phyloP scores from a whole-genome alignment of 2,888 invertebrate genomes.

The Drosophila dives region DNA sequence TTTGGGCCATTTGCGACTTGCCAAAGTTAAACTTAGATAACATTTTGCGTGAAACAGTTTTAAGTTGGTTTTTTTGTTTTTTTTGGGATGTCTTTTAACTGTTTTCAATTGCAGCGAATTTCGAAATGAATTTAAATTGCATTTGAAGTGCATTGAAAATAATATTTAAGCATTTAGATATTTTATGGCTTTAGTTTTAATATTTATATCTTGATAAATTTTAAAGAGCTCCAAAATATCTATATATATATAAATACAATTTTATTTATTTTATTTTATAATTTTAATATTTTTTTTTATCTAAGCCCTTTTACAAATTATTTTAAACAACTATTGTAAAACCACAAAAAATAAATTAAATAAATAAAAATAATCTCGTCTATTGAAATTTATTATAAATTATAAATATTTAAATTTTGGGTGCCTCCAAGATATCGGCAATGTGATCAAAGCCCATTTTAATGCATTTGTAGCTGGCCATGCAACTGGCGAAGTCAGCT shows the following conservation, averaged over 20 bases:
- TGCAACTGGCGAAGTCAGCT: slow-evolving; percentile 87
- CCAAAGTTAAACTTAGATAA: slow-evolving; percentile 1
- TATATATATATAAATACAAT: not conserved
- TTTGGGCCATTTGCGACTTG: not conserved
- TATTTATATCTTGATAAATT: not conserved
- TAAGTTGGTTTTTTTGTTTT: not conserved
- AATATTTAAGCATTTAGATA: not conserved
- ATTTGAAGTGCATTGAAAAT: not conserved
- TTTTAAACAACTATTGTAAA: not conserved
- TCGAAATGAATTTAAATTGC: not conserved
- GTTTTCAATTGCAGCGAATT: not conserved
- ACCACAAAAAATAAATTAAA: not conserved
- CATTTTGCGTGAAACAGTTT: not conserved
- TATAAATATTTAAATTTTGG: slow-evolving; percentile 18
- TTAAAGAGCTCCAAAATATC: not conserved
- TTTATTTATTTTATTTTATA: not conserved
- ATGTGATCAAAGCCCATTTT: slow-evolving; percentile 85
- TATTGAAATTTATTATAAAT: not conserved
- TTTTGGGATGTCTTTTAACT: not conserved
- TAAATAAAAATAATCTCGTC: not conserved
- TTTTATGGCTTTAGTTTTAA: not conserved
- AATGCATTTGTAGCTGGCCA: slow-evolving; percentile 88
- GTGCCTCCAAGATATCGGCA: slow-evolving; percentile 17
- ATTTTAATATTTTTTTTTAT: not conserved
- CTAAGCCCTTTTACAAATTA: not conserved